Evolutionary conservation across 2,888 invertebrate species (phyloP), one percentile per base, ranked within the genome.

Genomic region (Lissonota sp.): DNA sequence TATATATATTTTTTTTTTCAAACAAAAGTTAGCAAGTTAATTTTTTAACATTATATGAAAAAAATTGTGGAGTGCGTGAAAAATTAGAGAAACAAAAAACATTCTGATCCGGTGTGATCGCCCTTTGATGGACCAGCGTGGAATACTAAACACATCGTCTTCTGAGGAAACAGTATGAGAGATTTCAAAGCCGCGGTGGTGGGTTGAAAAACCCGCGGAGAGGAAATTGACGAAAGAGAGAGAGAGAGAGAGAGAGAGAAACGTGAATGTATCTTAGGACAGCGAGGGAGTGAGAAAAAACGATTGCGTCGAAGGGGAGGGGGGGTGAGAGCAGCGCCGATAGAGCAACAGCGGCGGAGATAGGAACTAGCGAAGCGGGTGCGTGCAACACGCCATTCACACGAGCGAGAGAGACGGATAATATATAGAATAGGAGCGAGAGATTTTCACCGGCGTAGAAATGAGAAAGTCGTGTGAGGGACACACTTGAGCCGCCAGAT

Each of bases 401-500:
- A 26, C 16, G 26, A 8, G 6, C 26, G 16, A 46, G n/a, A 12
- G 10, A 37, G 14, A 63, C 55, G 42, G 55, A 57, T n/a, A n/a
- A n/a, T n/a, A n/a, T 53, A 42, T 44, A 66, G 51, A 42, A 14
- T 10, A 37, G 66, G 70, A 44, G n/a, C 64, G 14, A 12, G 42
- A 63, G 46, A 53, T 72, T 49, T 53, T 62, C 57, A 40, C 40
- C 16, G 39, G 57, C 57, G 85, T 88, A 87, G 88, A 89, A 89
- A 89, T 89, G 90, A 90, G 89, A 89, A 89, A 89, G 89, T 90
- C 84, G 84, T 83, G 81, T 83, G 81, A 80, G 76, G 71, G 80
- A 83, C 37, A 44, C 70, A 44, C 51, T 46, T 46, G 46, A 12
- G 6, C 39, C 67, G 42, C 53, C 26, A 12, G 63, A 53, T 66